Percentiles rank a stretch among this genome's conserved stretches.
phyloP scores from a whole-genome alignment of 2,888 invertebrate genomes.

The Drosophila mayaguana region DNA sequence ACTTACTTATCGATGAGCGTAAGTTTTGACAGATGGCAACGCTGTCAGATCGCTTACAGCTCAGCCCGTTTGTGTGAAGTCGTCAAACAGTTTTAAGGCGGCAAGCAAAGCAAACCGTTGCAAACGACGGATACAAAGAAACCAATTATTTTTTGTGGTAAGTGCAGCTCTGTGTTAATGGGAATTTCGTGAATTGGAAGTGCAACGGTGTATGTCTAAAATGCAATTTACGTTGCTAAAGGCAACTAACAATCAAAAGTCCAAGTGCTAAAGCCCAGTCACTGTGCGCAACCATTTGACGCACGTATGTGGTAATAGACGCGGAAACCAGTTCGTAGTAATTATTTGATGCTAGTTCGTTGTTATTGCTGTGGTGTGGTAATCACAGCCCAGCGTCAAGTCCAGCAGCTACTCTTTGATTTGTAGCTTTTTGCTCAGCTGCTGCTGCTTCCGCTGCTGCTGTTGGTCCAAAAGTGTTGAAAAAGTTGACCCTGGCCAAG shows the following conservation, averaged over 20 bases:
- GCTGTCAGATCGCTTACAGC: constrained; percentile 6
- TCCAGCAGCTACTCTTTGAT: constrained; percentile 20
- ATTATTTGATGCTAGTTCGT: constrained; percentile 61
- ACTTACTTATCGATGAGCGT: constrained; percentile 23
- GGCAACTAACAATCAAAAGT: constrained; percentile 20
- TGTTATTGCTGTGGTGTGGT: constrained; percentile 45
- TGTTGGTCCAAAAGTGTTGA: constrained; percentile 45
- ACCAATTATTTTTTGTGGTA: constrained; percentile 39
- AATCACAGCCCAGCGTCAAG: constrained; percentile 54
- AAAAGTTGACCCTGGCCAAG: constrained; percentile 71
- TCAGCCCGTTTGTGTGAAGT: constrained; percentile 24
- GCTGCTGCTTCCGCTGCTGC: constrained; percentile 9
- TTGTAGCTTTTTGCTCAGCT: constrained; percentile 20
- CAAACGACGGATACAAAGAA: constrained; percentile 3
- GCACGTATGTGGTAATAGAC: constrained; percentile 67
- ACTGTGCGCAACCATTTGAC: constrained; percentile 35
- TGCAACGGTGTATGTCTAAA: constrained; percentile 42
- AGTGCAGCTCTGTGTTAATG: constrained; percentile 19
- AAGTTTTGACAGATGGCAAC: constrained; percentile 30
- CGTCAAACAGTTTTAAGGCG: constrained; percentile 58
- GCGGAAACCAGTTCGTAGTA: constrained; percentile 73
- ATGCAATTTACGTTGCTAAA: constrained; percentile 12
- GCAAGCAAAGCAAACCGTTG: constrained; percentile 51
- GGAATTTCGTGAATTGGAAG: constrained; percentile 15
- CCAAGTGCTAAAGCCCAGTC: constrained; percentile 12